These are phyloP conservation scores for Ranitomeya variabilis DNA, from an alignment of 2,113 vertebrate species.

Conservation along the genomic window DNA sequence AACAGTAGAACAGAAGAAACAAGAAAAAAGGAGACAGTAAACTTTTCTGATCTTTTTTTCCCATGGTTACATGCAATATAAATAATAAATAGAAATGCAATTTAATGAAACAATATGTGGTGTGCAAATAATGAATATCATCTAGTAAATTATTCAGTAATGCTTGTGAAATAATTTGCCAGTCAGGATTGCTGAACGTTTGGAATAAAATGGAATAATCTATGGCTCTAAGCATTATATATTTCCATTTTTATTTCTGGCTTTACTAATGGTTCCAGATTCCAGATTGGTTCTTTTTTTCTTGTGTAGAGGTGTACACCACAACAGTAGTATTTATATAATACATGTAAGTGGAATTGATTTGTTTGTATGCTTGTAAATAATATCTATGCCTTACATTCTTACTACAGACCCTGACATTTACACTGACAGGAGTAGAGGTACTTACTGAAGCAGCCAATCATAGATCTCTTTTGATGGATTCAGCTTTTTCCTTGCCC, in stretches of 20 bases:
- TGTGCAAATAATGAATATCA: constrained; percentile 43
- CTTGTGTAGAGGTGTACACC: no score
- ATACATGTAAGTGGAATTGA: no score
- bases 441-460: no score
- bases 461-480: no score
- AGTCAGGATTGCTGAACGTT: constrained; percentile 5
- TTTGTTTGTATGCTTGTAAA: no score
- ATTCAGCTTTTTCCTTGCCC: no score
- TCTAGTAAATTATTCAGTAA: constrained; percentile 48
- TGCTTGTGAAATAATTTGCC: constrained; percentile 47
- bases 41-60: constrained; percentile 24
- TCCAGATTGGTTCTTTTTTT: neutral
- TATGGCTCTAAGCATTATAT: neutral
- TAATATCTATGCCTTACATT: no score
- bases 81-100: constrained; percentile 50
- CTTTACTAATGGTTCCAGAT: neutral
- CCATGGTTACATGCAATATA: constrained; percentile 49
- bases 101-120: constrained; percentile 50
- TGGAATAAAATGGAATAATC: neutral
- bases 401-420: no score
- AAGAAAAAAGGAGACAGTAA: constrained; percentile 8
- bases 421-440: no score
- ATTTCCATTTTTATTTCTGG: neutral
- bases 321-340: no score
- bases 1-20: neutral